Evolutionary conservation across 2,888 invertebrate genomes (phyloP).

Genomic region (Dexiosoma caninum): DNA sequence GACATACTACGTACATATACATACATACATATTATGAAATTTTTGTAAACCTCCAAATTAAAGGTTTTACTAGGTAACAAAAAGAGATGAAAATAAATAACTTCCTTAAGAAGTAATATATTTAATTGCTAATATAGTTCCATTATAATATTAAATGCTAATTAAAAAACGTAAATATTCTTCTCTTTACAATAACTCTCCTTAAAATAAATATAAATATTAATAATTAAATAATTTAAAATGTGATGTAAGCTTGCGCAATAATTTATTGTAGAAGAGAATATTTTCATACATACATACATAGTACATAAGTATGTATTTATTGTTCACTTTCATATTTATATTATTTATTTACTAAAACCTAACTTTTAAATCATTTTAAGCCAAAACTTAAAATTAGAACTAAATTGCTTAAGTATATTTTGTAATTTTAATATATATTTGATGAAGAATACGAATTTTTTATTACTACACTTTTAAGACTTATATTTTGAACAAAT

Average conservation of each 20-base stretch:
- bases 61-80: too few species aligned
- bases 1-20: too few species aligned
- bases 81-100: too few species aligned
- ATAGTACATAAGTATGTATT: background rate
- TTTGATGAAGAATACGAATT: background rate
- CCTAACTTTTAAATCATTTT: background rate
- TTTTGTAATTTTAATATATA: constrained; percentile 37
- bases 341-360: constrained; percentile 22
- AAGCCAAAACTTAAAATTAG: background rate
- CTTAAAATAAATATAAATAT: background rate
- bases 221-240: constrained; percentile 24
- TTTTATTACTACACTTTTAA: background rate
- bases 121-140: too few species aligned
- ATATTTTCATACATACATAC: too few species aligned
- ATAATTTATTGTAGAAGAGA: constrained; percentile 43
- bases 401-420: constrained; percentile 40
- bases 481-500: background rate
- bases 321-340: constrained; percentile 17
- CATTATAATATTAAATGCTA: too few species aligned
- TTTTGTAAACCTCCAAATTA: background rate
- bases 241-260: constrained; percentile 59
- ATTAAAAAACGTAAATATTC: too few species aligned
- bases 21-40: background rate
- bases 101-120: too few species aligned
- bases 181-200: background rate